Evolutionary conservation across 2,797 vertebrate species (phyloP).

Genomic region (Ammospiza maritima): DNA sequence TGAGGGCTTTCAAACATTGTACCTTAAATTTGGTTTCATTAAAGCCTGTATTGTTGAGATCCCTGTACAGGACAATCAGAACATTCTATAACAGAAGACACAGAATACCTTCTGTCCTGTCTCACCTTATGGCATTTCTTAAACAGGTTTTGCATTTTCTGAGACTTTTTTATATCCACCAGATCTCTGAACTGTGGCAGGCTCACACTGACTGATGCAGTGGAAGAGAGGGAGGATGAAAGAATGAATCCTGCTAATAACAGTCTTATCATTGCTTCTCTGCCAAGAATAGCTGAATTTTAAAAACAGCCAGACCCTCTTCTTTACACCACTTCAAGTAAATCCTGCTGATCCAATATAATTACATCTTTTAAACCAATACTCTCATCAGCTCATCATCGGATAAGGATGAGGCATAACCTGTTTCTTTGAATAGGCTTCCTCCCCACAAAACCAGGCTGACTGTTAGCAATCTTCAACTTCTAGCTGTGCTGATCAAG

Average conservation of each 20-base stretch:
- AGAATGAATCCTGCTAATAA: not conserved
- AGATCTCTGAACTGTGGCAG: not conserved
- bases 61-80: not conserved
- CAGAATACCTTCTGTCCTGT: not conserved
- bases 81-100: not conserved
- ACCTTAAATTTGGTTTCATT: not conserved
- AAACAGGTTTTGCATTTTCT: not conserved
- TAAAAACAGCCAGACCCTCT: not conserved
- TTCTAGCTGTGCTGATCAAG: not conserved
- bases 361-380: not conserved
- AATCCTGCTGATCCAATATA: not conserved
- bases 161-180: not conserved
- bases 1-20: not conserved
- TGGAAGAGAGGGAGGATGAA: not conserved
- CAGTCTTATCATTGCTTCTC: not conserved
- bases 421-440: not conserved
- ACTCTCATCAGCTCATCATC: not conserved
- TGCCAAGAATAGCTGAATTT: not conserved
- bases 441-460: not conserved
- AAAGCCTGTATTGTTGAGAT: not conserved
- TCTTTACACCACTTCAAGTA: not conserved
- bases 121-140: not conserved
- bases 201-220: not conserved
- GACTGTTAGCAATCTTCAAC: not conserved
- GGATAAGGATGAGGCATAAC: not conserved